phyloP scores from a whole-genome alignment of 2,888 invertebrate species.

The Cerceris ruficornis region DNA sequence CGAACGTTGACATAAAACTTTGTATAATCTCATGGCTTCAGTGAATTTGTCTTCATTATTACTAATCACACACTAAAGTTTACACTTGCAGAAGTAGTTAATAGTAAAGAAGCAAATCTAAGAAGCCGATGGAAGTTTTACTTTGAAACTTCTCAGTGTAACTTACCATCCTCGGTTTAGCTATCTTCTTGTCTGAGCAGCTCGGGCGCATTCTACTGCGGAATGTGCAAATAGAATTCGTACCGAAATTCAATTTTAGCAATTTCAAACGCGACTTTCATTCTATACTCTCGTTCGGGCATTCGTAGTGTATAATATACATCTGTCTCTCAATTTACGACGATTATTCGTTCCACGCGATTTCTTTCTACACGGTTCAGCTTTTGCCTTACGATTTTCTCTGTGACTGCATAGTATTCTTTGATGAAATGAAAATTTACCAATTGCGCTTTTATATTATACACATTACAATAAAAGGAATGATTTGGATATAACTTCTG shows the following conservation, averaged over 20 bases:
- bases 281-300: background rate
- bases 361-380: too few species aligned
- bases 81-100: constrained; percentile 49
- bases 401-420: too few species aligned
- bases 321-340: too few species aligned
- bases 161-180: constrained; percentile 30
- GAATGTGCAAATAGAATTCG: constrained; percentile 47
- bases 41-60: constrained; percentile 60
- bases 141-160: constrained; percentile 46
- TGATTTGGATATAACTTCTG: too few species aligned
- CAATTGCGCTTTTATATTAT: too few species aligned
- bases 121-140: constrained; percentile 55
- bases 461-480: too few species aligned
- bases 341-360: too few species aligned
- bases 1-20: constrained; percentile 33
- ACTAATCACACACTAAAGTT: constrained; percentile 62
- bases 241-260: constrained; percentile 36
- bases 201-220: constrained; percentile 16
- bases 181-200: background rate
- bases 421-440: too few species aligned
- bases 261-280: constrained; percentile 32
- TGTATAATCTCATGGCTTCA: constrained; percentile 33
- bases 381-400: too few species aligned
- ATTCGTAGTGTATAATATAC: too few species aligned
- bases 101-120: constrained; percentile 46